phyloP scores from a whole-genome alignment of 2,797 vertebrate species.

The Oceanodroma leucorhoa region DNA sequence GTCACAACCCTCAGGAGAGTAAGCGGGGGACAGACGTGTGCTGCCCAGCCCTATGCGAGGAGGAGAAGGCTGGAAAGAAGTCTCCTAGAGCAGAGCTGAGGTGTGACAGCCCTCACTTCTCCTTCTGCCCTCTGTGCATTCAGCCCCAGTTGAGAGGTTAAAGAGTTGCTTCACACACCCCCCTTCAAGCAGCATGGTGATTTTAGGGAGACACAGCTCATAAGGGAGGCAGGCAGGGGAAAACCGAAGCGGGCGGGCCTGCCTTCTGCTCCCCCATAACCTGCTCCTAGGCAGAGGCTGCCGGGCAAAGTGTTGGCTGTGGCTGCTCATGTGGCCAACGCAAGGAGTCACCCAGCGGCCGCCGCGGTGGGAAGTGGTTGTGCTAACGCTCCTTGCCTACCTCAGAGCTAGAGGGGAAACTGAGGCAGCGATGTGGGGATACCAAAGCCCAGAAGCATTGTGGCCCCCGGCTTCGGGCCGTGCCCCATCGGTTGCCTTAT shows the following conservation, averaged over 20 bases:
- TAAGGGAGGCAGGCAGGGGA: not conserved
- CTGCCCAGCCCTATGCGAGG: not conserved
- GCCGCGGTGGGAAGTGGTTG: not conserved
- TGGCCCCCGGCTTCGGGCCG: too few species aligned
- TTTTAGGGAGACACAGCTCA: not conserved
- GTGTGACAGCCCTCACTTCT: not conserved
- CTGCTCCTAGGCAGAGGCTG: not conserved
- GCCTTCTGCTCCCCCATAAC: not conserved
- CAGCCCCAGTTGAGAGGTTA: not conserved
- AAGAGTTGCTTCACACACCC: not conserved
- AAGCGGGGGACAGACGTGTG: not conserved
- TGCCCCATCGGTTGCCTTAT: too few species aligned
- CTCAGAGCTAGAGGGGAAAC: not conserved
- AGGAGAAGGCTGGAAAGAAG: not conserved
- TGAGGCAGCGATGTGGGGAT: not conserved
- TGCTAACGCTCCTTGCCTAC: not conserved
- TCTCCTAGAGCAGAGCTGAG: not conserved
- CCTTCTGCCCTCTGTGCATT: not conserved
- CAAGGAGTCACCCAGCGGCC: not conserved
- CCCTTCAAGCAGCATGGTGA: not conserved
- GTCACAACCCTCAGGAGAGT: not conserved
- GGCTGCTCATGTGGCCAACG: not conserved
- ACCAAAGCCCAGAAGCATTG: not conserved
- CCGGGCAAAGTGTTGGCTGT: not conserved
- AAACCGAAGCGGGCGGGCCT: rapidly evolving